Evolutionary conservation across 2,888 invertebrate species (phyloP).

Genomic region (Orthonevra nobilis): DNA sequence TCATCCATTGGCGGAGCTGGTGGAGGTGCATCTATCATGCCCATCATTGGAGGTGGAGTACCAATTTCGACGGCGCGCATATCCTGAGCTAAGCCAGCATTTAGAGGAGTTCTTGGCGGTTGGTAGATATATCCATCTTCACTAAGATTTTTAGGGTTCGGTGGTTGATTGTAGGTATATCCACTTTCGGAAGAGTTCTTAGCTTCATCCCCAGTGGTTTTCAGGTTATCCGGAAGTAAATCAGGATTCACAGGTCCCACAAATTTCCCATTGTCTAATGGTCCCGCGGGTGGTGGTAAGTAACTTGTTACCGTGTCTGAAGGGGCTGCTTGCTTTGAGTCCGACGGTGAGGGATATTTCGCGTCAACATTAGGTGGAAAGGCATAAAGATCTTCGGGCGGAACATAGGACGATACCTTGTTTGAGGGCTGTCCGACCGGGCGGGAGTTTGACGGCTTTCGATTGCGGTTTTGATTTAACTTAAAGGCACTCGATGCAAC

Average conservation of each 20-base stretch:
- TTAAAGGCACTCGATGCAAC: conserved; percentile 75
- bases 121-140: conserved; percentile 72
- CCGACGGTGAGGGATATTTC: conserved; percentile 76
- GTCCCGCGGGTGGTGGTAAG: conserved; percentile 77
- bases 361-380: conserved; percentile 78
- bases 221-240: conserved; percentile 67
- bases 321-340: conserved; percentile 73
- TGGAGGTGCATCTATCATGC: conserved; percentile 19
- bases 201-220: not conserved
- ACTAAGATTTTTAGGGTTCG: conserved; percentile 43
- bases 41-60: conserved; percentile 10
- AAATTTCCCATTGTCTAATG: conserved; percentile 71
- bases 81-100: too few species aligned
- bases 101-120: conserved; percentile 75
- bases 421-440: conserved; percentile 71
- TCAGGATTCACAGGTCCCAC: conserved; percentile 73
- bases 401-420: conserved; percentile 73
- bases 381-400: conserved; percentile 76
- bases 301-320: conserved; percentile 77
- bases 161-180: conserved; percentile 42
- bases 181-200: conserved; percentile 14
- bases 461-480: conserved; percentile 70
- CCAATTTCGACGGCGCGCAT: conserved; percentile 25
- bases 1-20: conserved; percentile 40
- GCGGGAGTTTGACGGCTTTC: conserved; percentile 62